Evolutionary conservation across 1,140 invertebrate species (phyloP).

Genomic region (Apis cerana): DNA sequence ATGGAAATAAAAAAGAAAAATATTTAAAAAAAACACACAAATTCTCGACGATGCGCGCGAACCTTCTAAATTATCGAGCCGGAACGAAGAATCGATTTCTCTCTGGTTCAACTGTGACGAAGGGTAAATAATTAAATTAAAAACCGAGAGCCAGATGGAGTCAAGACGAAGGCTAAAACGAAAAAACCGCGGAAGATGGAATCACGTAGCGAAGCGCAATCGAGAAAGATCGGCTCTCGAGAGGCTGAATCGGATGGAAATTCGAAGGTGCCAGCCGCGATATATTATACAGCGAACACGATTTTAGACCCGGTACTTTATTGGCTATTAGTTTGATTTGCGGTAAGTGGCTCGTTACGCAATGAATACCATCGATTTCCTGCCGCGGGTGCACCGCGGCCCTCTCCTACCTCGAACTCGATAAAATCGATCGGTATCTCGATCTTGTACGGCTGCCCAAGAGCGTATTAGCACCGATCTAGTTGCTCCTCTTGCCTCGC

Average conservation of each 20-base stretch:
- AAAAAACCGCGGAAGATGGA: no score
- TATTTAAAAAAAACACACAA: no score
- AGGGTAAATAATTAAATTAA: no score
- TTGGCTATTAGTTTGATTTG: conserved; percentile 73
- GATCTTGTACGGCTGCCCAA: conserved; percentile 43
- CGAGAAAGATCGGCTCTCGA: no score
- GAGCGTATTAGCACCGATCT: conserved; percentile 59
- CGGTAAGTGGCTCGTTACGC: conserved; percentile 73
- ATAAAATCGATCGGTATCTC: conserved; percentile 67
- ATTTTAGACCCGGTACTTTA: conserved; percentile 66
- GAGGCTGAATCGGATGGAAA: background rate
- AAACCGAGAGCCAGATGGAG: no score
- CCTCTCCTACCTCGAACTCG: conserved; percentile 24
- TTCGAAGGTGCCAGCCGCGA: background rate
- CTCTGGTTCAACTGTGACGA: background rate
- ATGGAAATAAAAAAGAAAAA: no score
- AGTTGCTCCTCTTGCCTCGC: background rate
- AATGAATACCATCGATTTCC: conserved; percentile 70
- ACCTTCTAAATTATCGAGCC: background rate
- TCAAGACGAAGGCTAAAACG: no score
- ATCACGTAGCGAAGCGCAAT: background rate
- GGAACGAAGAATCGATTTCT: no score
- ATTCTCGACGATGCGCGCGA: no score
- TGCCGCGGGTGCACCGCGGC: conserved; percentile 34
- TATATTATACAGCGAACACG: conserved; percentile 19